phyloP scores from a whole-genome alignment of 2,888 invertebrate species.

The Caradrina clavipalpis region DNA sequence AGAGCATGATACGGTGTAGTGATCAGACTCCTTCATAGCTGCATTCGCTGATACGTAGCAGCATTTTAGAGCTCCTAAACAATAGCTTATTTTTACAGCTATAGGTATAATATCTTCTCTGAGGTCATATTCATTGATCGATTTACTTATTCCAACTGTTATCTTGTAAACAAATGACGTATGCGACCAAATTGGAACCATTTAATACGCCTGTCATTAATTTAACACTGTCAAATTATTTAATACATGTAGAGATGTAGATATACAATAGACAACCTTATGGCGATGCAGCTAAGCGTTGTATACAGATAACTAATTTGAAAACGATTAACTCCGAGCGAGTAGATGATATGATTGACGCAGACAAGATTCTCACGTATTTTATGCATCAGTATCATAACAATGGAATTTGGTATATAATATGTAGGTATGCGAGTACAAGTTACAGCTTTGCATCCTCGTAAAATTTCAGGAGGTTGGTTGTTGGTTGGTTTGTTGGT shows the following conservation, averaged over 20 bases:
- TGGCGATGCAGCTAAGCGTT: neutral
- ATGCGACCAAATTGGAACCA: neutral
- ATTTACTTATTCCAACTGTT: constrained; percentile 12
- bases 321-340: constrained; percentile 46
- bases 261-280: neutral
- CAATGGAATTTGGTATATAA: constrained; percentile 27
- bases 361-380: constrained; percentile 39
- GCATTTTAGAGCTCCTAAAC: constrained; percentile 23
- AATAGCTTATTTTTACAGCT: neutral
- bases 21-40: no score
- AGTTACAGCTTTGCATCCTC: no score
- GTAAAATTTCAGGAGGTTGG: no score
- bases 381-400: constrained; percentile 17
- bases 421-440: neutral
- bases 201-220: constrained; percentile 1
- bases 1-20: no score
- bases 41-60: neutral
- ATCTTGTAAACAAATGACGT: constrained; percentile 30
- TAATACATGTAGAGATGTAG: neutral
- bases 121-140: constrained; percentile 2
- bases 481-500: no score
- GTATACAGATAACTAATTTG: constrained; percentile 33
- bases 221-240: constrained; percentile 4
- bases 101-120: neutral
- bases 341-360: constrained; percentile 37